Base-by-base conservation (phyloP, 92 coral and sea anemone species). In the Porites cylindrica region DNA sequence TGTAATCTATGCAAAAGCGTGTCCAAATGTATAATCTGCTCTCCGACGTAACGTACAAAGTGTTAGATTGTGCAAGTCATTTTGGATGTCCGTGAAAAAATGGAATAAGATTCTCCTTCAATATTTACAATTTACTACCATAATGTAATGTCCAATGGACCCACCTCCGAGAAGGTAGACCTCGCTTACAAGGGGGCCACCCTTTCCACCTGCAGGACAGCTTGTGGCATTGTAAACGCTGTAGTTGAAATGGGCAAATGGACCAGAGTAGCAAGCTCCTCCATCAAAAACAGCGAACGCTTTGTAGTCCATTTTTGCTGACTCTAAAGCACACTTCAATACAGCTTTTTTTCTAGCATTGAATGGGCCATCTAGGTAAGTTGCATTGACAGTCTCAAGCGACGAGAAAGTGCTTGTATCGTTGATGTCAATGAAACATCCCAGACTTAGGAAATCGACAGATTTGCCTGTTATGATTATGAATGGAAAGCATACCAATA, bases 181-280 rank as follows among this genome's bases (percentile, higher is more conserved):
- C 1, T 69, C 85, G 21, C 54, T 81, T 23, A 1, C 53, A 67
- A 29, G 76, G 24, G 0, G 13, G 2, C 76, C 65, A 17, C 66
- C 85, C 18, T 43, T 23, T 29, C 1, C 24, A 7, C 38, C 77
- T 23, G 18, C 2, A 3, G 58, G 50, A 79, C 83, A 79, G 32
- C 4, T 0, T 0, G 5, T 19, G 2, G 1, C 11, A 43, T 72
- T 59, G 65, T 64, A n/a, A 4, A 26, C 32, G 3, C 51, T 66
- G 23, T 80, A 51, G 70, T 67, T 81, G 2, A 70, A n/a, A 17
- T 67, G 67, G 17, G 85, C 85, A 54, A 11, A 32, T 1, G 77
- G 32, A 81, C 85, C 76, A 81, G 85, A 81, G 32, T 19, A 72
- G 24, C 85, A 81, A 23, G 76, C 85, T 12, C 76, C 76, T 10